A percentile compares a stretch with the other conserved stretches of the same genome.
Conservation (phyloP, 2,888 invertebrate species). For the Nysson spinosus region DNA sequence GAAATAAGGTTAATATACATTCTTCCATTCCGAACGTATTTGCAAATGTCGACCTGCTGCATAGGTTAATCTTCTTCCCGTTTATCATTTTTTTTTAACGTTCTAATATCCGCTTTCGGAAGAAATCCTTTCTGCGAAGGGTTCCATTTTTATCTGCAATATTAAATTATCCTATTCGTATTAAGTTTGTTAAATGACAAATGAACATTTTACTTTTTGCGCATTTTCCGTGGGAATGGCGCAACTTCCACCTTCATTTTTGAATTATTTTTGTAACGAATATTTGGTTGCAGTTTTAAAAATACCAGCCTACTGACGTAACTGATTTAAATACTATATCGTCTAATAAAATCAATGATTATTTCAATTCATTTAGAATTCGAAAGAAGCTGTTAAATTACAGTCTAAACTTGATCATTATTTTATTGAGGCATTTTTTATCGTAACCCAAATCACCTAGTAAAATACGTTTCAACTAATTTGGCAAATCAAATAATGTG, state of each 20-base stretch:
- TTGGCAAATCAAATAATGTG: too few species aligned
- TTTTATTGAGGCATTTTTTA: too few species aligned
- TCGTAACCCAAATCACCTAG: too few species aligned
- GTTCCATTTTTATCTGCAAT: not conserved
- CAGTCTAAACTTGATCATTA: too few species aligned
- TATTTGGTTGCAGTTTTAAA: conserved; percentile 12
- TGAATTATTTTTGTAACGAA: conserved; percentile 9
- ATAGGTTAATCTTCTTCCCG: conserved; percentile 40
- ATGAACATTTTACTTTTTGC: not conserved
- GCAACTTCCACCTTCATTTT: conserved; percentile 13
- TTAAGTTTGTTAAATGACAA: conserved; percentile 14
- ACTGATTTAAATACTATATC: too few species aligned
- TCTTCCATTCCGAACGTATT: not conserved
- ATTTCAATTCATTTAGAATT: too few species aligned
- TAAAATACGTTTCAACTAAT: too few species aligned
- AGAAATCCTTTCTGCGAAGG: conserved; percentile 6
- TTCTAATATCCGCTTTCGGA: conserved; percentile 10
- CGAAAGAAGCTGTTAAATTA: too few species aligned
- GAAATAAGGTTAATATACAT: conserved; percentile 28
- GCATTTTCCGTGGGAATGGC: conserved; percentile 4
- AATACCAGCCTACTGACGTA: not conserved
- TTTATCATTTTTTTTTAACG: conserved; percentile 36
- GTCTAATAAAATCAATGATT: too few species aligned
- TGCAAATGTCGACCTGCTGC: not conserved
- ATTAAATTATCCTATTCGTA: not conserved